Evolutionary conservation across 2,113 vertebrate species (phyloP).

Genomic region (Gavialis gangeticus): DNA sequence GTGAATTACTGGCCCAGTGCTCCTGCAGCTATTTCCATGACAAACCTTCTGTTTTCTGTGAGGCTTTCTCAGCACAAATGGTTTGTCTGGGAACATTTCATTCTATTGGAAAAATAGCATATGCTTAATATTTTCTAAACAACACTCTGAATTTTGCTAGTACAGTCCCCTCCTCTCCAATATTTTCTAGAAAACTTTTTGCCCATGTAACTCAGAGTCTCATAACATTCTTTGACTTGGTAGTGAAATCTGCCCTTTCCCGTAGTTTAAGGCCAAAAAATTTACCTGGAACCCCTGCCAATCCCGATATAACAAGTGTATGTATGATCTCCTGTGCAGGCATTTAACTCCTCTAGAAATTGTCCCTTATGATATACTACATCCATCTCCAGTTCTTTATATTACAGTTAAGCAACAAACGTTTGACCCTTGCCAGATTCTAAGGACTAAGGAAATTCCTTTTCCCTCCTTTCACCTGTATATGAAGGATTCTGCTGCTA

Average conservation of each 20-base stretch:
- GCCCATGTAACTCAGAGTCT: background rate
- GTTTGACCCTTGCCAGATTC: background rate
- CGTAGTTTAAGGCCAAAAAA: background rate
- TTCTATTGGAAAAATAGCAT: slow-evolving; percentile 5
- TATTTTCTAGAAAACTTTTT: background rate
- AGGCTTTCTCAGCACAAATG: background rate
- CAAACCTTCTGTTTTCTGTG: background rate
- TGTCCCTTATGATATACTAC: background rate
- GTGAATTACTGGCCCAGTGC: background rate
- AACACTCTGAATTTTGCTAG: background rate
- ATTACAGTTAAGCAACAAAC: background rate
- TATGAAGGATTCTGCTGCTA: background rate
- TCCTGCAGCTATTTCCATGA: background rate
- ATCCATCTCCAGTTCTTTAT: background rate
- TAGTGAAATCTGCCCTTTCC: background rate
- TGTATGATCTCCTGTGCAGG: background rate
- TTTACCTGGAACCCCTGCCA: background rate
- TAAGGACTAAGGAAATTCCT: too few species aligned
- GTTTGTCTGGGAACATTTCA: slow-evolving; percentile 4
- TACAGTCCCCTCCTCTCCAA: background rate
- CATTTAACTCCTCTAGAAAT: background rate
- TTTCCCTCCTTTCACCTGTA: background rate
- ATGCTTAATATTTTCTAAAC: slow-evolving; percentile 20
- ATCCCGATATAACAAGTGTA: background rate
- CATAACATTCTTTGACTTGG: background rate